Conservation (phyloP, 1,140 invertebrate species). For the Kradibia gibbosae region DNA sequence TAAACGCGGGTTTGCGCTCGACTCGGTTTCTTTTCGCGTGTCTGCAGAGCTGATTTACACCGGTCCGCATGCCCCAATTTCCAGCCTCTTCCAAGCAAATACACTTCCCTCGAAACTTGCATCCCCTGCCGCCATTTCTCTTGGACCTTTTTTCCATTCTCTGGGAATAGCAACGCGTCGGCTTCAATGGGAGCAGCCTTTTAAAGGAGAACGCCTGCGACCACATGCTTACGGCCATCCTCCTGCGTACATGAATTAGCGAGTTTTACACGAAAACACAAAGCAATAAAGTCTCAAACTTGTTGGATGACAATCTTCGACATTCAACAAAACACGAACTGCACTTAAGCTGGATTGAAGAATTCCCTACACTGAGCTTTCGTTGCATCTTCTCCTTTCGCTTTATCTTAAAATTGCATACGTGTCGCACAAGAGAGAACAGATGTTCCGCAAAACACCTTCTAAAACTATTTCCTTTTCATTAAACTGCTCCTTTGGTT, state of each 20-base stretch:
- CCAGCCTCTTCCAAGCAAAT: constrained; percentile 23
- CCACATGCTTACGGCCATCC: not conserved
- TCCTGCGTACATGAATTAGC: not conserved
- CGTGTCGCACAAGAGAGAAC: not conserved
- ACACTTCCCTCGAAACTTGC: constrained; percentile 8
- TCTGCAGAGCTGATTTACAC: constrained; percentile 40
- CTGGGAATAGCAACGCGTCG: not conserved
- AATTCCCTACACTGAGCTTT: not conserved
- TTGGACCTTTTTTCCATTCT: not conserved
- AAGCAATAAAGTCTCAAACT: constrained; percentile 28
- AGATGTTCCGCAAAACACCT: not conserved
- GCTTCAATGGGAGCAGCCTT: not conserved
- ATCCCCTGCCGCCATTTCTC: not conserved
- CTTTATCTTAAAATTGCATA: not conserved
- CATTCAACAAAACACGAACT: constrained; percentile 30
- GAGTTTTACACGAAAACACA: not conserved
- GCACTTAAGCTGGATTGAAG: not conserved
- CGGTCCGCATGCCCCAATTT: constrained; percentile 22
- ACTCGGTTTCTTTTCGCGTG: constrained; percentile 9
- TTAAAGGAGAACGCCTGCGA: not conserved
- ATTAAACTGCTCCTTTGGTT: not conserved
- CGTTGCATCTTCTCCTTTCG: not conserved
- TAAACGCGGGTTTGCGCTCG: not conserved
- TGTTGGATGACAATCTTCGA: constrained; percentile 39
- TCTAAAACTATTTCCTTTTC: not conserved